Base-by-base conservation (phyloP, 1,140 invertebrate species). In the Campoletis sonorensis region DNA sequence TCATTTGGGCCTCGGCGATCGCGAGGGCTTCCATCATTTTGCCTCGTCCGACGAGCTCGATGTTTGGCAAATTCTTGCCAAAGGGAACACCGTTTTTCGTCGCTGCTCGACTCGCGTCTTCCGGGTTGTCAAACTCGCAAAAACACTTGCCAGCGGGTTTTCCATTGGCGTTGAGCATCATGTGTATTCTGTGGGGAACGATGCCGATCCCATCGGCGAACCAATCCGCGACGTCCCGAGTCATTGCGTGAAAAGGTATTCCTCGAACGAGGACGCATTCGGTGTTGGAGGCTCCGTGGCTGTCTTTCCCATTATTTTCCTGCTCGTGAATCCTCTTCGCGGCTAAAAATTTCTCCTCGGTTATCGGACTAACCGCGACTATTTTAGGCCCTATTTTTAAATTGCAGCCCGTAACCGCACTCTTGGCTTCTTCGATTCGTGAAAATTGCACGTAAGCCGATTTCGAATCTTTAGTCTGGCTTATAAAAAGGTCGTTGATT, bases 71-170 rank as follows among this genome's bases (percentile, higher is more conserved):
- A 73, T 94, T 94, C 4, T 93, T 93, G 0, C 95, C 96, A 8
- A 97, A 91, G 21, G 93, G 93, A 0, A 93, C 85, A 0, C 95
- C 94, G 87, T 97, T 95, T 87, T 97, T 97, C 0, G 93, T 90
- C 0, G 94, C 89, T 0, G 97, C 97, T 77, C 93, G 91, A 13
- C 94, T 91, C 1, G 96, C 96, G 85, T 98, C 96, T 37, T 94
- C 93, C 0, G 90, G 81, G 18, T 93, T 94, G 13, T 92, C 90
- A 87, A 98, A 98, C 88, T 98, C 97, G 84, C 97, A 96, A 88
- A 97, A 97, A 51, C 96, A 97, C 84, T 97, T 95, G 0, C 97
- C 97, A 0, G 94, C 94, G 0, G 96, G 95, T 81, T 94, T 92
- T 3, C 95, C 94, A 64, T 93, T 92, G 10, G 94, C 89, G 83